phyloP scores from a whole-genome alignment of 2,113 vertebrate genomes.

The Probosciger aterrimus region DNA sequence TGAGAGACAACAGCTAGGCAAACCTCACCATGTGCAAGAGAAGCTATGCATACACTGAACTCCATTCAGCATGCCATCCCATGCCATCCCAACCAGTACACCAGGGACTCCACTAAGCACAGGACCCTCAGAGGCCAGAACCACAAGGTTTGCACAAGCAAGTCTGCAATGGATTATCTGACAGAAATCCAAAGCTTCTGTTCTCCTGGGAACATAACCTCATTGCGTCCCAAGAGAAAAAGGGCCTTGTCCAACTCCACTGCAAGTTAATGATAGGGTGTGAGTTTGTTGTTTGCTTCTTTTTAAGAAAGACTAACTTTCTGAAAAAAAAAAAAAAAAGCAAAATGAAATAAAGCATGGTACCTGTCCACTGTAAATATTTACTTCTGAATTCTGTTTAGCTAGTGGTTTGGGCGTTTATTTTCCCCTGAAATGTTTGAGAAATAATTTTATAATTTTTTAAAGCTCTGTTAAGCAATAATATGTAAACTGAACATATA shows the following conservation, averaged over 20 bases:
- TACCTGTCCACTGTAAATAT: background rate
- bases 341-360: background rate
- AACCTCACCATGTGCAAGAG: rapidly evolving
- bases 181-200: background rate
- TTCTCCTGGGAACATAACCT: background rate
- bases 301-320: background rate
- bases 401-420: background rate
- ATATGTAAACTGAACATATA: background rate
- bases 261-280: background rate
- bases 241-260: background rate
- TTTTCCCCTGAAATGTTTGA: background rate
- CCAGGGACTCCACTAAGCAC: background rate
- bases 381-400: background rate
- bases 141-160: background rate
- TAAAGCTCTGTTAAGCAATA: background rate
- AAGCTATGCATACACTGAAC: background rate
- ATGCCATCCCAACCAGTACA: rapidly evolving
- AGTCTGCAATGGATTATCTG: background rate
- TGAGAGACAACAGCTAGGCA: background rate
- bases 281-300: background rate
- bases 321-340: background rate
- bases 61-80: background rate
- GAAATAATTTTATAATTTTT: background rate
- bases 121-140: background rate
- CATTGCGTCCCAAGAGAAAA: rapidly evolving